Evolutionary conservation across 1,140 invertebrate species (phyloP), one percentile per base, ranked within the genome.

Genomic region (Stegodyphus mimosarum): DNA sequence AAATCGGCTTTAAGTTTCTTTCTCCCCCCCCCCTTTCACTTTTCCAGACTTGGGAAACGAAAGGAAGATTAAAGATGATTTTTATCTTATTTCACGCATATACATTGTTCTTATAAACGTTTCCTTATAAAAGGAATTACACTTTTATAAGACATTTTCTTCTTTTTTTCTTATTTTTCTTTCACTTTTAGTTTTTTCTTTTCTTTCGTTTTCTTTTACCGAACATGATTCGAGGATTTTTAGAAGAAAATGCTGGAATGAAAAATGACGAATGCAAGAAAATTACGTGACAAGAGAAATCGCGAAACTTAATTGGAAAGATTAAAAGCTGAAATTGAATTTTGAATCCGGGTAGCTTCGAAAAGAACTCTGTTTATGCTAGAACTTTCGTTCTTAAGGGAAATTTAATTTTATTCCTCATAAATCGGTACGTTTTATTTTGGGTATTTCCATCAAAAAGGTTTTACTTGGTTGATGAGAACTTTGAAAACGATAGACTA

Each of bases 41-140:
- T 74, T 74, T 60, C 18, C 13, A 3, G 33, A 18, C 72, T 55
- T 60, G 49, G 48, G 51, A 60, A 74, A 74, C 53, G 33, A 33
- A 33, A 33, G 33, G 33, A 33, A 33, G 33, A 33, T 33, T 33
- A 33, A 33, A 33, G 33, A 48, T 74, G 72, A 74, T 74, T 74
- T 55, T 74, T 48, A 74, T 74, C 72, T 18, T 74, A 74, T 74
- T 33, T 60, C 60, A 10, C 72, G 72, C 17, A 55, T 60, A 74
- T 15, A 55, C 53, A 33, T 74, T n/a, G 10, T 11, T 33, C 72
- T 74, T 74, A 74, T 74, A 74, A 74, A 53, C 72, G 72, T 74
- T 74, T 74, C 55, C 72, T 60, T 74, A 74, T 74, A 53, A 53
- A 74, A 73, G n/a, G 50, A 33, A 11, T 51, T 72, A 33, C n/a